phyloP scores from a whole-genome alignment of 2,797 vertebrate species.

The Sylvilagus floridanus region DNA sequence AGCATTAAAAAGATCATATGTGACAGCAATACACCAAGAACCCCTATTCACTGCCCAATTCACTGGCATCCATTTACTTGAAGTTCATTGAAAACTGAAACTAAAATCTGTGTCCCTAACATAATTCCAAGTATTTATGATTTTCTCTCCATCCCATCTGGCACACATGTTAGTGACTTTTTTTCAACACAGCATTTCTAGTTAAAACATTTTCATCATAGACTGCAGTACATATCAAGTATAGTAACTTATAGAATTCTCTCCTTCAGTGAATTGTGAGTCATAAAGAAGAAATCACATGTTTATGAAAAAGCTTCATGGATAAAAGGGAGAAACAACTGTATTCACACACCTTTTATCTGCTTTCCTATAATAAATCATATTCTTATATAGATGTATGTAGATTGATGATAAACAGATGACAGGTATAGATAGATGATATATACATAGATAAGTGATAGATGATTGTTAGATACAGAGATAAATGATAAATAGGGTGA shows the following conservation, averaged over 20 bases:
- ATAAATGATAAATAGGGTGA: no score
- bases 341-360: background rate
- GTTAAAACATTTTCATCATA: background rate
- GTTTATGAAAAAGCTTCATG: background rate
- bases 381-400: background rate
- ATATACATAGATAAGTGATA: background rate
- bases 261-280: background rate
- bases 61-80: background rate
- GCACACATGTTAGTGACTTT: background rate
- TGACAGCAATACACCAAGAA: background rate
- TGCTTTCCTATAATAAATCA: background rate
- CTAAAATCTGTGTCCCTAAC: background rate
- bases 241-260: background rate
- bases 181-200: background rate
- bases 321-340: background rate
- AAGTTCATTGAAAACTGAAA: background rate
- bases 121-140: background rate
- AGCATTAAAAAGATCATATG: background rate
- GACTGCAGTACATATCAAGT: background rate
- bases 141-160: background rate
- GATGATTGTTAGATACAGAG: background rate
- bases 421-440: background rate
- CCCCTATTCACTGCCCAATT: background rate
- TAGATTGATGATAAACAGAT: background rate
- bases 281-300: background rate